A percentile compares a stretch with the other conserved stretches of the same genome.
Conservation (phyloP, 2,113 vertebrate genomes). For the Rhinoderma darwinii region DNA sequence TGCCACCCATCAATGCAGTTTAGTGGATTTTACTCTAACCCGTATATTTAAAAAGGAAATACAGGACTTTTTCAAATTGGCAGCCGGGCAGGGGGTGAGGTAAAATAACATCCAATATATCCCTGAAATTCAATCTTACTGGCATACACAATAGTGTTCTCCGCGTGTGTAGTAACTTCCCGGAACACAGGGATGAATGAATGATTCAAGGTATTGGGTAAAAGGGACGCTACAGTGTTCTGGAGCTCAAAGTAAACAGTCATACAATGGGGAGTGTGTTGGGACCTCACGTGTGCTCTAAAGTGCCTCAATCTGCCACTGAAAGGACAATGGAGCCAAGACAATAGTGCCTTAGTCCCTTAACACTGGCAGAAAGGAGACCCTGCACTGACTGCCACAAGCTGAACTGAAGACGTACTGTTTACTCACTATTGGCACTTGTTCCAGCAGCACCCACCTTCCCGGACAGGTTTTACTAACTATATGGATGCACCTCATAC, state of each 20-base stretch:
- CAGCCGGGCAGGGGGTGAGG: too few relatives aligned
- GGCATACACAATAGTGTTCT: background rate
- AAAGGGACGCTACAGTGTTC: conserved; percentile 9
- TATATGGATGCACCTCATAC: background rate
- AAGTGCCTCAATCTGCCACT: conserved; percentile 52
- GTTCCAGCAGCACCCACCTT: conserved; percentile 6
- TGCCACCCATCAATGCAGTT: background rate
- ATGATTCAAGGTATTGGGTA: conserved; percentile 41
- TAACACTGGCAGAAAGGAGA: conserved; percentile 50
- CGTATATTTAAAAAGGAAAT: background rate
- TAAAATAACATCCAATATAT: too few relatives aligned
- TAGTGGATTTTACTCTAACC: background rate
- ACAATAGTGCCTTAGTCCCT: conserved; percentile 51
- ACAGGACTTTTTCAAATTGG: too few relatives aligned
- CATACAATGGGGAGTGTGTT: conserved; percentile 55
- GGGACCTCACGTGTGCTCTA: conserved; percentile 37
- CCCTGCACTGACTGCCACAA: conserved; percentile 53
- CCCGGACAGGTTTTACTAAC: background rate
- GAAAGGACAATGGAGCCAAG: conserved; percentile 54
- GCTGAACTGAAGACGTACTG: conserved; percentile 48
- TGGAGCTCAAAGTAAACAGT: conserved; percentile 32
- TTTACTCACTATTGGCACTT: background rate
- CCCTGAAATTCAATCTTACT: background rate
- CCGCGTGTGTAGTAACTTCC: conserved; percentile 17
- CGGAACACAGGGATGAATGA: background rate